Base-by-base conservation (phyloP, 2,797 vertebrate species). In the Aeoliscus strigatus region DNA sequence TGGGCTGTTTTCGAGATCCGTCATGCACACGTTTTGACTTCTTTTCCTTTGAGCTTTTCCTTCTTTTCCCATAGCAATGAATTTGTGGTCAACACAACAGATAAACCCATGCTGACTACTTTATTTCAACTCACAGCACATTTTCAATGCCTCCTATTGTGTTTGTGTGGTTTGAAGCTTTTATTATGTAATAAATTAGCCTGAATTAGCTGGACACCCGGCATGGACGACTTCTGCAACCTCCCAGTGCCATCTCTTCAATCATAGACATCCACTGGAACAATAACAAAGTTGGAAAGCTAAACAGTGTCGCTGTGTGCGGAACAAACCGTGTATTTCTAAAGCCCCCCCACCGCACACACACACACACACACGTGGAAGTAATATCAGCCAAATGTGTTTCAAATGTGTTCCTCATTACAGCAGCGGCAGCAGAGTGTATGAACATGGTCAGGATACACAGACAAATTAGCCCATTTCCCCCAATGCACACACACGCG, bases 391-490 rank as follows among this genome's bases (percentile, higher is more conserved):
- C 42, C 23, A n/a, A n/a, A n/a, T n/a, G n/a, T n/a, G n/a, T n/a
- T n/a, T n/a, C 21, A 51, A 84, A 84, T 81, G 63, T 86, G 82
- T 70, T 86, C 57, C 69, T 82, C 66, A 73, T 86, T 86, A 84
- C 66, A 71, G 68, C 54, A 69, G 69, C 61, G 12, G 77, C 80
- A 76, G 81, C 81, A 75, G 66, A 28, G 39, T 48, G 29, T 72
- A 73, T 62, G 76, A 79, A 83, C 80, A 82, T 66, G 69, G 69
- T 80, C 79, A 80, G 78, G 72, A 82, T 84, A 83, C 80, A 83
- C 75, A 73, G 82, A 86, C 79, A 84, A 84, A 86, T 86, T 83
- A 86, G 79, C 70, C 77, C 60, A 80, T 81, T 82, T 82, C 82
- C 79, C 77, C 57, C 51, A 33, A 70, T 49, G 47, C 13, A 10